Conservation (phyloP, 2,113 vertebrate genomes). For the Sorex araneus region DNA sequence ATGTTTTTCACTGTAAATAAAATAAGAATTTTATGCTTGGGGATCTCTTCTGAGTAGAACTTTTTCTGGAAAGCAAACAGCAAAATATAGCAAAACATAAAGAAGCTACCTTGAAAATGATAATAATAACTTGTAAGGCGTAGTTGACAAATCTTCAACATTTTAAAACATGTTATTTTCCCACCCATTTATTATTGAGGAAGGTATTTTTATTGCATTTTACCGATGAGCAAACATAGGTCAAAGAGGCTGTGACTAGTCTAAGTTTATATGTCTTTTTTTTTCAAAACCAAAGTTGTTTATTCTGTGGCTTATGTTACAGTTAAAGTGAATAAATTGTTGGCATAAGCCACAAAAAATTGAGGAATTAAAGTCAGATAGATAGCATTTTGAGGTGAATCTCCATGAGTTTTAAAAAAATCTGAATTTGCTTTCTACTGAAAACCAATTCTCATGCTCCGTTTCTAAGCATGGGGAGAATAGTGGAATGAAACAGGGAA, state of each 20-base stretch:
- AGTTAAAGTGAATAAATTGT: background rate
- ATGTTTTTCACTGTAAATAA: background rate
- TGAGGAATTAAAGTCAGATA: background rate
- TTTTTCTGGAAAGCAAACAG: constrained; percentile 7
- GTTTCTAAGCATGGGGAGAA: no score
- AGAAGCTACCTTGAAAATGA: background rate
- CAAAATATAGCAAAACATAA: background rate
- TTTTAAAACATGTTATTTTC: background rate
- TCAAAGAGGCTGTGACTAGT: background rate
- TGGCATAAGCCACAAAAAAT: background rate
- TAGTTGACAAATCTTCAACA: background rate
- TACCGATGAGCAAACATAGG: background rate
- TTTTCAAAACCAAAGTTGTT: background rate
- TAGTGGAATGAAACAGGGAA: no score
- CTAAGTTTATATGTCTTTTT: background rate
- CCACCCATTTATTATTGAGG: background rate
- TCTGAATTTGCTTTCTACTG: no score
- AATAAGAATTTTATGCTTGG: background rate
- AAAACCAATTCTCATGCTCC: no score
- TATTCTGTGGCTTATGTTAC: background rate
- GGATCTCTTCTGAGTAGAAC: background rate
- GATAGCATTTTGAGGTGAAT: background rate
- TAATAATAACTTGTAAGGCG: background rate
- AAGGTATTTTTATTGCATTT: background rate
- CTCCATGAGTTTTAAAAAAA: background rate